Conservation (phyloP, 2,888 invertebrate genomes). For the Chrysotoxum bicinctum region DNA sequence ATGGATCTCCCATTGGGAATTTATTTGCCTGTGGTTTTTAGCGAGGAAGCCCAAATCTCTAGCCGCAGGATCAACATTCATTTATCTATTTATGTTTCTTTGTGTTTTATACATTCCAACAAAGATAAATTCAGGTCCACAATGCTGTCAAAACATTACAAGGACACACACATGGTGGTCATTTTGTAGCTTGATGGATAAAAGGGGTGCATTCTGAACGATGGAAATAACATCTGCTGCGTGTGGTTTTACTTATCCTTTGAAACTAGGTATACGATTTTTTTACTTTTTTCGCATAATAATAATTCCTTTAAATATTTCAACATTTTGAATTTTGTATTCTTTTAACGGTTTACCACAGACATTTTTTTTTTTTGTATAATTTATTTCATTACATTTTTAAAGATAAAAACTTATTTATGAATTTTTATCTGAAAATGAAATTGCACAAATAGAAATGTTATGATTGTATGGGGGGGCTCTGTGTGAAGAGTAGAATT, state of each 20-base stretch:
- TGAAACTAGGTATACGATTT: slow-evolving; percentile 16
- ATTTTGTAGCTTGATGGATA: slow-evolving; percentile 1
- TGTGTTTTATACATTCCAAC: not conserved
- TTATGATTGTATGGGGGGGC: not conserved
- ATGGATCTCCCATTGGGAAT: slow-evolving; percentile 58
- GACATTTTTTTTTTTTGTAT: not conserved
- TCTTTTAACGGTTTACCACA: not conserved
- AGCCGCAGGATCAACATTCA: slow-evolving; percentile 18
- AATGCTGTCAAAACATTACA: slow-evolving; percentile 51
- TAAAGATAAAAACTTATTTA: not conserved
- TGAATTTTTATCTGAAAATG: not conserved
- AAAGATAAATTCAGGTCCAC: slow-evolving; percentile 33
- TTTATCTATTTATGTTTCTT: slow-evolving; percentile 36
- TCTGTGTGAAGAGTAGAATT: slow-evolving; percentile 1
- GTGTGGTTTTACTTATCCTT: slow-evolving; percentile 23
- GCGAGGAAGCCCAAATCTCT: not conserved
- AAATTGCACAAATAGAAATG: slow-evolving; percentile 10
- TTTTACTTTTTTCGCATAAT: slow-evolving; percentile 3
- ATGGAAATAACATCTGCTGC: slow-evolving; percentile 45
- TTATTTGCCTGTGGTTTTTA: slow-evolving; percentile 30
- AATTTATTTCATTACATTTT: not conserved
- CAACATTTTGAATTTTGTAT: not conserved
- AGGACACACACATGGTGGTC: slow-evolving; percentile 36
- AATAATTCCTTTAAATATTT: not conserved
- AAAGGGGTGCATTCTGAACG: slow-evolving; percentile 31